Conservation (phyloP, 2,797 vertebrate species). For the Diplodus sargus region DNA sequence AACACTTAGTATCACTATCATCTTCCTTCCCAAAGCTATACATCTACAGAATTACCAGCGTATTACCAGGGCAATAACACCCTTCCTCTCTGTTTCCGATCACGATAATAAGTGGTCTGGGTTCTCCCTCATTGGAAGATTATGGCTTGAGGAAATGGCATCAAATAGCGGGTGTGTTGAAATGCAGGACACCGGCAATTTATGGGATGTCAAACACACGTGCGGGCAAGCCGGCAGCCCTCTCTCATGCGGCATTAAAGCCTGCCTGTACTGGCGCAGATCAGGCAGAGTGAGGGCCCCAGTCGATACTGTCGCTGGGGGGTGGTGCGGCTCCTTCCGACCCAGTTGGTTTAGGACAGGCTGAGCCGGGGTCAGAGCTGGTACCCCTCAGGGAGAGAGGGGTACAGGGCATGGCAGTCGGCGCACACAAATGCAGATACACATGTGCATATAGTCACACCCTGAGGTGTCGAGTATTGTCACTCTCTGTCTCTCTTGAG, state of each 20-base stretch:
- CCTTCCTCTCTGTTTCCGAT: slow-evolving; percentile 84
- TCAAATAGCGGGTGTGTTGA: slow-evolving; percentile 85
- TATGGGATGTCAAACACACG: slow-evolving; percentile 94
- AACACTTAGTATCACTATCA: slow-evolving; percentile 65
- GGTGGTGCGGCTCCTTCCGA: slow-evolving; percentile 70
- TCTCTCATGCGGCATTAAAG: slow-evolving; percentile 58
- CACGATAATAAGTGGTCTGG: slow-evolving; percentile 91
- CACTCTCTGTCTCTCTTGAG: slow-evolving; percentile 68
- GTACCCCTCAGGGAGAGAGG: slow-evolving; percentile 70
- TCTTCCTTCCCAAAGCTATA: slow-evolving; percentile 60
- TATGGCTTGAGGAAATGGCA: slow-evolving; percentile 92
- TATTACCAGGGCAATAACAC: slow-evolving; percentile 68
- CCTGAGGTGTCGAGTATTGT: slow-evolving; percentile 73
- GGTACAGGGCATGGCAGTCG: slow-evolving; percentile 34
- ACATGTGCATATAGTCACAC: slow-evolving; percentile 58
- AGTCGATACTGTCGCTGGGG: slow-evolving; percentile 61
- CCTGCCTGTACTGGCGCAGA: slow-evolving; percentile 31
- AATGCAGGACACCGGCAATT: slow-evolving; percentile 92
- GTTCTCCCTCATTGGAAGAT: slow-evolving; percentile 91
- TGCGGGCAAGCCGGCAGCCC: slow-evolving; percentile 54
- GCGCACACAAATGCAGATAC: slow-evolving; percentile 41
- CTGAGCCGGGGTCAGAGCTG: slow-evolving; percentile 73
- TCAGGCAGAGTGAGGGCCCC: slow-evolving; percentile 27
- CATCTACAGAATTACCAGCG: slow-evolving; percentile 64
- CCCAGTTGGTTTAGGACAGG: slow-evolving; percentile 76